Conservation (phyloP, 1,140 invertebrate genomes). For the Maconellicoccus hirsutus region DNA sequence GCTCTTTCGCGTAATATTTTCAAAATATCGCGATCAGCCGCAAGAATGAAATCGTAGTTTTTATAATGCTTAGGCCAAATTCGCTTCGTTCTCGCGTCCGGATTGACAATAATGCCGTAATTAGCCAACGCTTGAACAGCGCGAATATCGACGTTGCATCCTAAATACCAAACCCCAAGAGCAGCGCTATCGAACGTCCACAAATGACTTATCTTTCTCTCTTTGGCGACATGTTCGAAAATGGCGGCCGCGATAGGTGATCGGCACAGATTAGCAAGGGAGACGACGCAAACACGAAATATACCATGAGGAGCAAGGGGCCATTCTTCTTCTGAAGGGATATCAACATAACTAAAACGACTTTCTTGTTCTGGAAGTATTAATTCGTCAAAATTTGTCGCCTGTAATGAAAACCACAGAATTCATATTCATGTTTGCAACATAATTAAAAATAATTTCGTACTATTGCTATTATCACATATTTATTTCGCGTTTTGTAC, state of each 20-base stretch:
- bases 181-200: conserved; percentile 85
- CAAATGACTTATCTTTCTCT: conserved; percentile 41
- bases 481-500: too few species aligned
- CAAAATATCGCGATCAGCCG: conserved; percentile 83
- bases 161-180: conserved; percentile 69
- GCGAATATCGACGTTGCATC: conserved; percentile 62
- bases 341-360: too few species aligned
- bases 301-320: too few species aligned
- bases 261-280: conserved; percentile 73
- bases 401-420: too few species aligned
- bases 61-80: conserved; percentile 57
- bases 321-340: too few species aligned
- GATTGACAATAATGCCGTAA: conserved; percentile 48
- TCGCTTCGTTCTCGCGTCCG: conserved; percentile 42
- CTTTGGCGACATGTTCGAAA: conserved; percentile 56
- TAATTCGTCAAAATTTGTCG: too few species aligned
- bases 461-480: too few species aligned
- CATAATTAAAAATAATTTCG: too few species aligned
- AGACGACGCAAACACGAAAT: conserved; percentile 24
- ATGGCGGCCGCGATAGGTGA: conserved; percentile 88
- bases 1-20: conserved; percentile 46
- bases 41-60: conserved; percentile 74
- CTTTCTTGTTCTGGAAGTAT: too few species aligned
- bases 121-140: conserved; percentile 57
- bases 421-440: too few species aligned